A percentile compares a stretch with the other conserved stretches of the same genome.
Conservation (phyloP, 2,113 vertebrate species). For the Syrmaticus mikado region DNA sequence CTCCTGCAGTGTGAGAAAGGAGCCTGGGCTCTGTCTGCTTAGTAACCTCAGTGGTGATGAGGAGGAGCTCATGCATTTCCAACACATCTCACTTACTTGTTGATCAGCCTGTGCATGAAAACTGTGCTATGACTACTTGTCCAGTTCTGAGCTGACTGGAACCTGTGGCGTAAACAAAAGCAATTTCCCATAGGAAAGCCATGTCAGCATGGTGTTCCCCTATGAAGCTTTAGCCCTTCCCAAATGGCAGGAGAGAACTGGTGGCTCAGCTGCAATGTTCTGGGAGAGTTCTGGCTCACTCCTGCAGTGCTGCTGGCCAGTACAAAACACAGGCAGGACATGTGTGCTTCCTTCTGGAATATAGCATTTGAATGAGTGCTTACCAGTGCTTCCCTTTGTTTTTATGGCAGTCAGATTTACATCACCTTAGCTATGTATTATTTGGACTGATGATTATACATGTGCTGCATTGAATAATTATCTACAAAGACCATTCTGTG, state of each 20-base stretch:
- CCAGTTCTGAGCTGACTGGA: not conserved
- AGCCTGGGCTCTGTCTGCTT: not conserved
- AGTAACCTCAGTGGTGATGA: too few relatives aligned
- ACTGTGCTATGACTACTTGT: fast-evolving
- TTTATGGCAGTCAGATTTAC: not conserved
- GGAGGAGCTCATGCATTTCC: fast-evolving
- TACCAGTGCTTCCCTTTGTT: not conserved
- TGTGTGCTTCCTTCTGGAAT: not conserved
- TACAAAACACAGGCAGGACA: not conserved
- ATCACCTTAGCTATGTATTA: not conserved
- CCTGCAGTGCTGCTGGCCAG: not conserved
- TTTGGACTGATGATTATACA: not conserved
- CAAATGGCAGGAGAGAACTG: not conserved
- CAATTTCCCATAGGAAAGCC: fast-evolving
- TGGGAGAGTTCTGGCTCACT: fast-evolving
- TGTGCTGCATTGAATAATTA: not conserved
- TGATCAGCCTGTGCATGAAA: not conserved
- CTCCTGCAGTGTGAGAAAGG: not conserved
- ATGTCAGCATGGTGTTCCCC: not conserved
- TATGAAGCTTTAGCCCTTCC: not conserved
- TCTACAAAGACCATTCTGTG: not conserved
- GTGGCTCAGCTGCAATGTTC: not conserved
- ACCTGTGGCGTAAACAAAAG: not conserved
- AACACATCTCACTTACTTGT: fast-evolving
- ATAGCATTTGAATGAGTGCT: not conserved